Evolutionary conservation across 2,113 vertebrate species (phyloP).

Genomic region (Malurus cyaneus): DNA sequence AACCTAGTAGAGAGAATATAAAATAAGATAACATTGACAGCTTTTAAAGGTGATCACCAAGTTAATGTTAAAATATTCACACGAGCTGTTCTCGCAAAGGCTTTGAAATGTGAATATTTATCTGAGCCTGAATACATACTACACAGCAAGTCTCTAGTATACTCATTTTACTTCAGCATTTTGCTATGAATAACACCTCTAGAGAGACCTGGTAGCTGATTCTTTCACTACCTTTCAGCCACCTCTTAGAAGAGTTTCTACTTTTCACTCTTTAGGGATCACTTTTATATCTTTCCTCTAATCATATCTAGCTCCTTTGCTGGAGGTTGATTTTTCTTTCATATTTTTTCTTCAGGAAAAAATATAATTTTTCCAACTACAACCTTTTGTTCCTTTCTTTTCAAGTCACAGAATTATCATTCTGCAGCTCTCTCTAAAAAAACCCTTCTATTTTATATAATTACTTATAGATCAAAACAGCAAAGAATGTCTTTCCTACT

Average conservation of each 20-base stretch:
- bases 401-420: neutral
- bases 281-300: neutral
- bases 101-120: neutral
- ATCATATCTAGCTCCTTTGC: neutral
- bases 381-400: neutral
- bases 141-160: neutral
- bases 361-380: neutral
- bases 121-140: neutral
- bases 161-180: neutral
- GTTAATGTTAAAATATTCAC: neutral
- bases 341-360: neutral
- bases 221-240: neutral
- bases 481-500: neutral
- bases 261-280: neutral
- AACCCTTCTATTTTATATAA: neutral
- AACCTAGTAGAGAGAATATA: neutral
- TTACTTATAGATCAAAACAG: neutral
- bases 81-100: neutral
- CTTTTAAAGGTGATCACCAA: neutral
- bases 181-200: neutral
- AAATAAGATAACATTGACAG: neutral
- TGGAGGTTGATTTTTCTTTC: neutral
- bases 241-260: neutral
- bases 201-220: neutral
- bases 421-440: neutral